Evolutionary conservation across 2,113 vertebrate species (phyloP).

Genomic region (Casuarius casuarius): DNA sequence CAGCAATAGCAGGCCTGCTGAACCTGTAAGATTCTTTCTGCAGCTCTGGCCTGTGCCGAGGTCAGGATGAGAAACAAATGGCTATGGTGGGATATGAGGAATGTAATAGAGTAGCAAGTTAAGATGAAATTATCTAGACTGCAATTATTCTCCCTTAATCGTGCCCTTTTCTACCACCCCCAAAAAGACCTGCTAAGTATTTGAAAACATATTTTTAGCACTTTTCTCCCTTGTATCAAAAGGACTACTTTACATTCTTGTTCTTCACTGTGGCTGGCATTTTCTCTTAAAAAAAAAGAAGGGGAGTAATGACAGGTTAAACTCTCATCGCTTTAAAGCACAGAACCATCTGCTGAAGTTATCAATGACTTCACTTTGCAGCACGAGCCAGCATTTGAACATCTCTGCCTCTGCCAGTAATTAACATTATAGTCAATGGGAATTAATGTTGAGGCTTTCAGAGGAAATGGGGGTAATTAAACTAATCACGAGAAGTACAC

Average conservation of each 20-base stretch:
- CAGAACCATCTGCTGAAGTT: not conserved
- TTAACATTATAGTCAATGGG: conserved; percentile 13
- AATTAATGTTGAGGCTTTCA: conserved; percentile 49
- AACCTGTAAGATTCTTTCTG: conserved; percentile 44
- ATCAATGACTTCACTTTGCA: not conserved
- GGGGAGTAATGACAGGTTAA: not conserved
- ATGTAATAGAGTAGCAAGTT: not conserved
- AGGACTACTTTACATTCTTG: not conserved
- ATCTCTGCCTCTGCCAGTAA: not conserved
- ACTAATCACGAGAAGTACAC: conserved; percentile 49
- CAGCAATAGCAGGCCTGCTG: conserved; percentile 20
- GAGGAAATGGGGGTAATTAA: conserved; percentile 63
- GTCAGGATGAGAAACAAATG: conserved; percentile 62
- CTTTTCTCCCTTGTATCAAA: not conserved
- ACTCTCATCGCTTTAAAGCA: not conserved
- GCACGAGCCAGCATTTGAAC: not conserved
- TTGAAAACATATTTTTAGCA: conserved; percentile 7
- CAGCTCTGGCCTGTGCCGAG: not conserved
- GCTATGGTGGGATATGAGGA: not conserved
- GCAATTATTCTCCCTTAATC: not conserved
- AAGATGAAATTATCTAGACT: not conserved
- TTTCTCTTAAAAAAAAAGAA: not conserved
- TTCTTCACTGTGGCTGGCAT: not conserved
- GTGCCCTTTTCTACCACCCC: not conserved
- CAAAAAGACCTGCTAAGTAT: not conserved